Conservation (phyloP, 2,888 invertebrate species). For the Aporophyla nigra region DNA sequence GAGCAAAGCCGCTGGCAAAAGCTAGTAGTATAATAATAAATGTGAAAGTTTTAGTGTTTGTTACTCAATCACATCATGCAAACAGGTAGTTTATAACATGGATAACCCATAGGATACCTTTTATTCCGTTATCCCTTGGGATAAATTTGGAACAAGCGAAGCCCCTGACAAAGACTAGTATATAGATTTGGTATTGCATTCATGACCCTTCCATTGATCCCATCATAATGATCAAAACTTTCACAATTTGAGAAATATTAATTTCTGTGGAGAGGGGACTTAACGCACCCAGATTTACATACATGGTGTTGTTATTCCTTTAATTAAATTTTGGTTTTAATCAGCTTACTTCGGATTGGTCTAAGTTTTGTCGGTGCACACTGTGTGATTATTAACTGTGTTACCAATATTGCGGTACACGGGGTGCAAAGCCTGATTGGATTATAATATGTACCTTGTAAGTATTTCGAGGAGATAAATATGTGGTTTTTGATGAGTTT, state of each 20-base stretch:
- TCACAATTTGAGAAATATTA: conserved; percentile 7
- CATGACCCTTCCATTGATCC: not conserved
- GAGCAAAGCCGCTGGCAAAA: no score
- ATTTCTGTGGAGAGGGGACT: not conserved
- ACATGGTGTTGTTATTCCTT: conserved; percentile 29
- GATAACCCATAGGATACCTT: no score
- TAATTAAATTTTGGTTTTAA: conserved; percentile 55
- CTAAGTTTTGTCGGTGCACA: conserved; percentile 14
- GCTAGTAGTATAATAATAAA: no score
- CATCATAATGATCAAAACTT: not conserved
- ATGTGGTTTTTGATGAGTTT: not conserved
- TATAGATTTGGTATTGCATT: not conserved
- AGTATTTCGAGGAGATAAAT: not conserved
- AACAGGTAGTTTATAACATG: no score
- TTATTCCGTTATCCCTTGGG: no score
- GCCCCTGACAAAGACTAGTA: not conserved
- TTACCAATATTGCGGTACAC: conserved; percentile 37
- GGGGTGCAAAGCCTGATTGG: conserved; percentile 33
- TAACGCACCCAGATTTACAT: conserved; percentile 31
- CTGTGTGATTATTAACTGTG: conserved; percentile 28
- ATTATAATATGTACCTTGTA: conserved; percentile 25
- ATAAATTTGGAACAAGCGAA: no score
- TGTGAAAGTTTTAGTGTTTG: no score
- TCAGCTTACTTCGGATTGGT: conserved; percentile 59
- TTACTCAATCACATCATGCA: no score